Conservation (phyloP, 2,797 vertebrate species). For the Scolopax rusticola region DNA sequence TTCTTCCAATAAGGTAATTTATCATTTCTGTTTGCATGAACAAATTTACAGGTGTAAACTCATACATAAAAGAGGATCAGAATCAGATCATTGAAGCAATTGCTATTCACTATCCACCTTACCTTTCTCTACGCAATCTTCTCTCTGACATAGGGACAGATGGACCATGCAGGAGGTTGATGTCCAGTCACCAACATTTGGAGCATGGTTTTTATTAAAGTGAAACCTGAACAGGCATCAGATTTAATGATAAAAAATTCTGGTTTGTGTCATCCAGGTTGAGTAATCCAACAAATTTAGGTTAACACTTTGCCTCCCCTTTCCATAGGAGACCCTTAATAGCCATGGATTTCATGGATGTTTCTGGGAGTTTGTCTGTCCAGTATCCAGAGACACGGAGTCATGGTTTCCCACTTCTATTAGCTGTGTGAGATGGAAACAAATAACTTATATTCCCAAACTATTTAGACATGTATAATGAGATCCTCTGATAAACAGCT, state of each 20-base stretch:
- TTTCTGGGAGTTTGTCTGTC: neutral
- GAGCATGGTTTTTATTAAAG: rapidly evolving
- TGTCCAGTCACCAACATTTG: neutral
- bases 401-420: rapidly evolving
- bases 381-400: rapidly evolving
- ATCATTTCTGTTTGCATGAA: neutral
- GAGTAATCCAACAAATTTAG: neutral
- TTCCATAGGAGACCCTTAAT: neutral
- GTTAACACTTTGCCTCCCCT: rapidly evolving
- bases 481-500: neutral
- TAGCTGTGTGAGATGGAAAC: neutral
- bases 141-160: neutral
- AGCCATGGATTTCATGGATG: neutral
- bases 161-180: neutral
- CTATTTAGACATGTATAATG: neutral
- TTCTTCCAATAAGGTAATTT: neutral
- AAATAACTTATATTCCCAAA: rapidly evolving
- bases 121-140: neutral
- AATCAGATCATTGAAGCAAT: neutral
- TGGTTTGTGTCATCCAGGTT: rapidly evolving
- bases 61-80: neutral
- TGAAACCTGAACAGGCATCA: neutral
- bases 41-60: neutral
- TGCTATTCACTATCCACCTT: neutral
- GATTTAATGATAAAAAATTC: neutral